Evolutionary conservation across 2,797 vertebrate genomes (phyloP), one percentile per base, ranked within the genome.

Genomic region (Anguilla anguilla): DNA sequence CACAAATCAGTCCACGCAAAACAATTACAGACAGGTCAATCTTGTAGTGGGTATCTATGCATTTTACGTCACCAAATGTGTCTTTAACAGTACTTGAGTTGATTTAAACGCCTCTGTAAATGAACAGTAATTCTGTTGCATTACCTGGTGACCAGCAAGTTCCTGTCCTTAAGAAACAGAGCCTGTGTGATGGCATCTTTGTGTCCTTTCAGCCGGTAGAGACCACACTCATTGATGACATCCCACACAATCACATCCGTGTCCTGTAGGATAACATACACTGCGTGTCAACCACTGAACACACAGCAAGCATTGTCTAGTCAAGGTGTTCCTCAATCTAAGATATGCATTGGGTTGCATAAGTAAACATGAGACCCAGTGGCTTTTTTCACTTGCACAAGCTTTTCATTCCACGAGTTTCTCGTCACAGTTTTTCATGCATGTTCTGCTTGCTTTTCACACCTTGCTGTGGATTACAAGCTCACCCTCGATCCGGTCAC

Each of bases 171-270:
- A 77, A 99, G 93, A 90, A 99, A 98, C 88, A 98, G 84, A 1
- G 96, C 96, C 88, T 98, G 96, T 3, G 98, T 99, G 91, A 99
- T 86, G 39, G 97, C 94, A 85, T 99, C 98, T 92, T 99, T 99
- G 90, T 99, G 99, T 9, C 98, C 98, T 90, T 88, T 97, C 87
- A 99, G 96, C 31, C 98, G 94, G 94, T 98, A 99, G 61, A 99
- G 94, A 39, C 99, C 99, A 0, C 97, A 97, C 95, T 99, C 99
- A 22, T 98, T 99, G 92, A 99, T 98, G 90, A 99, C 95, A 94
- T 99, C 99, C 99, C 99, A 99, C 88, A 99, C 94, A 0, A 99
- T 98, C 90, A 99, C 95, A 90, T 99, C 97, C 1, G 98, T 99
- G 93, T 99, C 99, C 99, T 99, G 93, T n/a, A 91, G 69, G 43